Percentiles rank a stretch among this genome's conserved stretches.
Conservation (phyloP, 2,113 vertebrate genomes). For the Caranx melampygus region DNA sequence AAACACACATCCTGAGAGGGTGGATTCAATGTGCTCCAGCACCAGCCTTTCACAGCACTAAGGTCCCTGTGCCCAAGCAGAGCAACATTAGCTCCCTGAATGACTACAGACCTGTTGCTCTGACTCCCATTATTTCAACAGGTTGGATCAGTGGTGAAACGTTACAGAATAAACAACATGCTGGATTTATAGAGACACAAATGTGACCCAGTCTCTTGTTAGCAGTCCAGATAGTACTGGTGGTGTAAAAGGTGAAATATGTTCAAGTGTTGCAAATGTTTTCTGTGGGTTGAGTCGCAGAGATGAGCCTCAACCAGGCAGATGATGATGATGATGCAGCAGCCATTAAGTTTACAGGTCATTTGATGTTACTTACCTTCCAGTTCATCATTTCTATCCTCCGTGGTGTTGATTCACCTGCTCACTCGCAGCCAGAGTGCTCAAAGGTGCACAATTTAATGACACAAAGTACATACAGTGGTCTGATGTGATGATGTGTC, state of each 20-base stretch:
- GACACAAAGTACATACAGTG: too few relatives aligned
- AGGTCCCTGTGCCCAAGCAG: too few relatives aligned
- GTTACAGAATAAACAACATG: not conserved
- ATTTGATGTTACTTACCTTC: constrained; percentile 60
- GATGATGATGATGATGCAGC: not conserved
- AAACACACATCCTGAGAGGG: too few relatives aligned
- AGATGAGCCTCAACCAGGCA: not conserved
- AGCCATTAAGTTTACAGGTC: fast-evolving
- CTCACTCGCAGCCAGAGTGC: too few relatives aligned
- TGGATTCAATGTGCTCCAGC: too few relatives aligned
- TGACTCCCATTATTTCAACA: too few relatives aligned
- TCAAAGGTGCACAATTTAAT: too few relatives aligned
- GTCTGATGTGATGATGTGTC: too few relatives aligned
- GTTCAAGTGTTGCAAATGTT: not conserved
- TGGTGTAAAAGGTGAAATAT: not conserved
- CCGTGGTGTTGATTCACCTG: not conserved
- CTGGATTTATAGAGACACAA: not conserved
- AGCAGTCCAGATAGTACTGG: too few relatives aligned
- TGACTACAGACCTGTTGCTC: too few relatives aligned
- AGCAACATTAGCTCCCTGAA: too few relatives aligned
- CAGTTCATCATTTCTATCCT: constrained; percentile 71
- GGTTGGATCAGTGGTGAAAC: not conserved
- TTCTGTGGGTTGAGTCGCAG: not conserved
- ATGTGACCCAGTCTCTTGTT: not conserved
- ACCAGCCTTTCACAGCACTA: too few relatives aligned